phyloP scores from a whole-genome alignment of 2,113 vertebrate genomes.

The Pholis gunnellus region DNA sequence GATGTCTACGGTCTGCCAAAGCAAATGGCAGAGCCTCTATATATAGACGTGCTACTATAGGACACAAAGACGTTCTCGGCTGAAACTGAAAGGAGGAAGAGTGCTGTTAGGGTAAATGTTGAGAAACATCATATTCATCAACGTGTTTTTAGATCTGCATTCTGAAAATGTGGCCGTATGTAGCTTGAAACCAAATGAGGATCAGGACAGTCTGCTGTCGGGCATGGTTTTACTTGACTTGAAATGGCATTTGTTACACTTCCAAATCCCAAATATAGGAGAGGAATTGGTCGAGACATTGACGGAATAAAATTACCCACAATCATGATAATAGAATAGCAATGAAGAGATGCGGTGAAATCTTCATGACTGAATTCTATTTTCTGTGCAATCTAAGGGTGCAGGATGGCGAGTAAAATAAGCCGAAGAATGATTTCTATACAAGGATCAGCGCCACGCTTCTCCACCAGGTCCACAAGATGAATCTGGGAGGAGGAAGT shows the following conservation, averaged over 20 bases:
- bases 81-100: neutral
- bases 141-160: slow-evolving; percentile 11
- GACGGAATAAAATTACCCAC: slow-evolving; percentile 9
- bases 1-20: slow-evolving; percentile 11
- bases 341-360: slow-evolving; percentile 15
- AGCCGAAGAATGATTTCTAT: slow-evolving; percentile 13
- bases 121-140: slow-evolving; percentile 33
- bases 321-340: slow-evolving; percentile 23
- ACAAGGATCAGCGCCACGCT: neutral
- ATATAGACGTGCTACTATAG: neutral
- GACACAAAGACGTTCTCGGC: neutral
- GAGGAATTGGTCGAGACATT: slow-evolving; percentile 5
- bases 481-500: neutral
- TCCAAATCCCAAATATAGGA: slow-evolving; percentile 15
- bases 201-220: slow-evolving; percentile 32
- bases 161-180: slow-evolving; percentile 14
- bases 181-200: slow-evolving; percentile 4
- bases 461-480: neutral
- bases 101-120: slow-evolving; percentile 17
- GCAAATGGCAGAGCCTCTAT: neutral
- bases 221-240: slow-evolving; percentile 22
- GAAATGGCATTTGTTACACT: slow-evolving; percentile 32
- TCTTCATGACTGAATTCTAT: slow-evolving; percentile 20
- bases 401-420: slow-evolving; percentile 25
- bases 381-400: slow-evolving; percentile 28